These are phyloP conservation scores for Penelope pileata DNA, from an alignment of 2,113 vertebrate species.

Conservation along the genomic window DNA sequence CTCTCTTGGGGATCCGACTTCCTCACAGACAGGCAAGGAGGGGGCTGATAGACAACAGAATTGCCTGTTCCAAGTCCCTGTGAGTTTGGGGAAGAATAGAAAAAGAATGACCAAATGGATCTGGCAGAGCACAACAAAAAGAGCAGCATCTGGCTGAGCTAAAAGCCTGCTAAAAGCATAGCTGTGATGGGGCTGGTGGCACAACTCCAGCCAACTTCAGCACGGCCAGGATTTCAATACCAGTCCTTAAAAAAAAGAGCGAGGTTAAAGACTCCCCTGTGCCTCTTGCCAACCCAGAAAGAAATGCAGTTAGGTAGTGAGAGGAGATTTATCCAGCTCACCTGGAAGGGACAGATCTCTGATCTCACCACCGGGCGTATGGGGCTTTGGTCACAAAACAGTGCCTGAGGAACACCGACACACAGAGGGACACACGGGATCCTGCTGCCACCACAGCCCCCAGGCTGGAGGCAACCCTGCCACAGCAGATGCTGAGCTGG, in stretches of 20 bases:
- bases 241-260: background rate
- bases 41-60: background rate
- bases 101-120: background rate
- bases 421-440: background rate
- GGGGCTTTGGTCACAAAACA: background rate
- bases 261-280: background rate
- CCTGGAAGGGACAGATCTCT: background rate
- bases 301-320: background rate
- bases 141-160: background rate
- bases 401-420: background rate
- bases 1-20: background rate
- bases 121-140: slow-evolving; percentile 6
- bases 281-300: background rate
- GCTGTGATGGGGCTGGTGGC: slow-evolving; percentile 22
- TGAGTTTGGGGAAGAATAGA: background rate
- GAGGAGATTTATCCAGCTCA: background rate
- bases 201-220: background rate
- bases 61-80: background rate
- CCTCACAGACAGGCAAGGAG: accelerated
- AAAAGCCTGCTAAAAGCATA: slow-evolving; percentile 7
- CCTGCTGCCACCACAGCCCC: background rate
- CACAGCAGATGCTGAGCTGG: background rate
- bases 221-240: background rate
- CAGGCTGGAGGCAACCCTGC: background rate
- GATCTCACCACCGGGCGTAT: background rate